phyloP scores from a whole-genome alignment of 2,888 invertebrate genomes.

The Synergus gifuensis region DNA sequence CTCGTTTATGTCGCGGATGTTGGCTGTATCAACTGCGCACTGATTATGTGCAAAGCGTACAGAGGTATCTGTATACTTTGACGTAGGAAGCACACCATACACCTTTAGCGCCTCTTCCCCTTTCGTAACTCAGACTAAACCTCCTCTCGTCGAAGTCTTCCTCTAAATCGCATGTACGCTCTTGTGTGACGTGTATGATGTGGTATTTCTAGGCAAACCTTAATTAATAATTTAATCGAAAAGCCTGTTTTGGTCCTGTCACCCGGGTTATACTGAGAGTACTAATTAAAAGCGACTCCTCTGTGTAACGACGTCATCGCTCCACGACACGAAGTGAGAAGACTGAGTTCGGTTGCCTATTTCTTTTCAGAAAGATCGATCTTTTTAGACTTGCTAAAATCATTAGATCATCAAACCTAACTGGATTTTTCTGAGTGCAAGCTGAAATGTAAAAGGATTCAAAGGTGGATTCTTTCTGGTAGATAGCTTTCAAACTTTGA shows the following conservation, averaged over 20 bases:
- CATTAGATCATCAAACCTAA: neutral
- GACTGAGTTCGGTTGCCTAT: neutral
- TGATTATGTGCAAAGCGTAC: constrained; percentile 36
- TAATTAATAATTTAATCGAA: constrained; percentile 78
- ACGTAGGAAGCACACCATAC: constrained; percentile 42
- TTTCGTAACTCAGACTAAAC: constrained; percentile 14
- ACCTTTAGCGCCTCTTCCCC: constrained; percentile 2
- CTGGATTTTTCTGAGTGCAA: neutral
- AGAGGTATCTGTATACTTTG: constrained; percentile 41
- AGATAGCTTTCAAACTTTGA: neutral
- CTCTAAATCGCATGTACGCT: constrained; percentile 36
- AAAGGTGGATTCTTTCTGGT: neutral
- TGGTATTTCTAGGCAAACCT: constrained; percentile 74
- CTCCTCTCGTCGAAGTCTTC: constrained; percentile 35
- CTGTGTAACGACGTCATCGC: neutral
- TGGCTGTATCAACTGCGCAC: constrained; percentile 31
- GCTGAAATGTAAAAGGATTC: no score
- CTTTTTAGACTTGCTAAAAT: neutral
- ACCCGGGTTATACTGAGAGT: constrained; percentile 6
- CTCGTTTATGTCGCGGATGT: constrained; percentile 34
- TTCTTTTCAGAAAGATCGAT: neutral
- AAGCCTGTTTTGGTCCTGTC: constrained; percentile 68
- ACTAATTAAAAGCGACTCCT: constrained; percentile 34
- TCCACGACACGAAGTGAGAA: neutral
- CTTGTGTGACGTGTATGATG: constrained; percentile 63